phyloP scores from a whole-genome alignment of 2,113 vertebrate genomes.

The Felis chaus region DNA sequence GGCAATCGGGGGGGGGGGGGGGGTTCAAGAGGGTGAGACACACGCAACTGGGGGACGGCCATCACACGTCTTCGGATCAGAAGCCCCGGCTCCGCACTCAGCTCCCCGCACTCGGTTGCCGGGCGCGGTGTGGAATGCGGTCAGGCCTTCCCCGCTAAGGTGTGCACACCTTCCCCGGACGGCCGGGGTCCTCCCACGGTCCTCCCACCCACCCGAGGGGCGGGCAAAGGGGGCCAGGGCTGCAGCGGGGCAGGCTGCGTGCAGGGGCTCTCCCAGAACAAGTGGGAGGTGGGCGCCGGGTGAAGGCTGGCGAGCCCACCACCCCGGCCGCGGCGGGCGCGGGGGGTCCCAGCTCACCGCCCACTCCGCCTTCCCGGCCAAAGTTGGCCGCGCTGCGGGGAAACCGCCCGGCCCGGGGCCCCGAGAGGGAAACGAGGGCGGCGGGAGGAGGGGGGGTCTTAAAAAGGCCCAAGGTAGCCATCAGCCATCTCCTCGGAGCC shows the following conservation, averaged over 20 bases:
- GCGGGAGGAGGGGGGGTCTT: neutral
- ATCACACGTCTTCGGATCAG: neutral
- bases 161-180: neutral
- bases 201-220: neutral
- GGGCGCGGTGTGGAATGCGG: neutral
- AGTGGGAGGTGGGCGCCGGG: neutral
- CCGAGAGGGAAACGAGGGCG: neutral
- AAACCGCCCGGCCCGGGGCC: too few relatives aligned
- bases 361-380: neutral
- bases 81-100: neutral
- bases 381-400: neutral
- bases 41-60: neutral
- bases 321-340: neutral
- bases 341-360: neutral
- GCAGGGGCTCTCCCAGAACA: neutral
- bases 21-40: neutral
- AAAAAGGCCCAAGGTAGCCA: slow-evolving; percentile 33
- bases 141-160: neutral
- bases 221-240: neutral
- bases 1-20: neutral
- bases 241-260: neutral
- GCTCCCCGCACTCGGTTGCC: neutral
- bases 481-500: slow-evolving; percentile 5
- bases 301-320: neutral
- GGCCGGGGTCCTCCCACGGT: neutral